These are phyloP conservation scores for Rosalia funebris DNA, from an alignment of 2,888 invertebrate genomes.

Conservation along the genomic window DNA sequence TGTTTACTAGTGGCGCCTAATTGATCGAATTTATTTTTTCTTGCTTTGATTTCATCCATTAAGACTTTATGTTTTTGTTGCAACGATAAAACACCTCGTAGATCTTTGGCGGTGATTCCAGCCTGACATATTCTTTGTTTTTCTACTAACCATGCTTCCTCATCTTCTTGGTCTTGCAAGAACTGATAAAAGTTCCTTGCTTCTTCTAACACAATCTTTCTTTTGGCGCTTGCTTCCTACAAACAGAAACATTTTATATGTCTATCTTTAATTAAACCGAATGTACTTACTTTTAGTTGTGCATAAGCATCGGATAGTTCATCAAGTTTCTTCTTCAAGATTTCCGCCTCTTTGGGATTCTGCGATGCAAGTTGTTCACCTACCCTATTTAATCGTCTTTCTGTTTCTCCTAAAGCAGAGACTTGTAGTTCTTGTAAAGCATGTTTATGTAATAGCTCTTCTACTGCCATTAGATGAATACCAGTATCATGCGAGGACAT, in stretches of 20 bases:
- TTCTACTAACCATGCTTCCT: constrained; percentile 96
- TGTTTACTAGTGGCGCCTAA: constrained; percentile 71
- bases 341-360: constrained; percentile 68
- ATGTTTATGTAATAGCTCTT: constrained; percentile 94
- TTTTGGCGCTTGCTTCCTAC: constrained; percentile 77
- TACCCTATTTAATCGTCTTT: constrained; percentile 77
- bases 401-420: constrained; percentile 87
- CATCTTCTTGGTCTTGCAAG: constrained; percentile 96
- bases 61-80: constrained; percentile 93
- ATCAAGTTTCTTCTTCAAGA: constrained; percentile 77
- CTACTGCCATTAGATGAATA: constrained; percentile 92
- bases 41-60: constrained; percentile 87
- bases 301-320: constrained; percentile 82
- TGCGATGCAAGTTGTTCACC: constrained; percentile 64
- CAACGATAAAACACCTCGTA: constrained; percentile 87
- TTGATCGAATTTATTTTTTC: constrained; percentile 77
- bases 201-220: constrained; percentile 88
- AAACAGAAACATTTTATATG: constrained; percentile 34
- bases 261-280: background rate
- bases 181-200: constrained; percentile 95
- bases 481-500: constrained; percentile 87
- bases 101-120: constrained; percentile 92
- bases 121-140: constrained; percentile 93
- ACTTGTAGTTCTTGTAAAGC: constrained; percentile 92
- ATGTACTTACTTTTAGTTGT: constrained; percentile 66